Evolutionary conservation across 2,888 invertebrate species (phyloP).

Genomic region (Protophormia terraenovae): DNA sequence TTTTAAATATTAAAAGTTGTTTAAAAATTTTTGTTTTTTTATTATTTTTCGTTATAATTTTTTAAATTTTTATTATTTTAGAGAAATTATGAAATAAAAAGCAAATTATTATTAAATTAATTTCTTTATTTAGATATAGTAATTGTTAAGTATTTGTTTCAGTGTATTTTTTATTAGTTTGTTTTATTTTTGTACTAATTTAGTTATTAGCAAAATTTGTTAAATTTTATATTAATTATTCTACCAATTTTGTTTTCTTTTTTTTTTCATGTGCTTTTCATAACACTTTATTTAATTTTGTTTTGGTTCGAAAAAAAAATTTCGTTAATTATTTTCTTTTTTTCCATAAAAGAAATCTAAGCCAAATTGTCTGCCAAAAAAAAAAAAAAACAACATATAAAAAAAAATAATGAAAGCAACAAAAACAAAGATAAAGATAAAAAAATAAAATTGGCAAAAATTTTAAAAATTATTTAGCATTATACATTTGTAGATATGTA

Average conservation of each 20-base stretch:
- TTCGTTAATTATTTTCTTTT: not conserved
- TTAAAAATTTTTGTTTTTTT: not conserved
- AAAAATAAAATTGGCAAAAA: slow-evolving; percentile 32
- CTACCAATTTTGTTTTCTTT: not conserved
- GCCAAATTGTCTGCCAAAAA: slow-evolving; percentile 41
- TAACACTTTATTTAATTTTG: not conserved
- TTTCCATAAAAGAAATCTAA: slow-evolving; percentile 21
- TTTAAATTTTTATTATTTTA: not conserved
- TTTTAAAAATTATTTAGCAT: not conserved
- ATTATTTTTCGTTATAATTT: not conserved
- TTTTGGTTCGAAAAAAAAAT: not conserved
- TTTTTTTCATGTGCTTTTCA: not conserved
- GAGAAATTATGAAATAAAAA: slow-evolving; percentile 9
- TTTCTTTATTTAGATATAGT: not conserved
- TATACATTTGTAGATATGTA: not conserved
- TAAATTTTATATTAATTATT: not conserved
- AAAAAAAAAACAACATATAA: not conserved
- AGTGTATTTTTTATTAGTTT: not conserved
- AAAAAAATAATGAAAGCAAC: slow-evolving; percentile 11
- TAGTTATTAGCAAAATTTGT: not conserved
- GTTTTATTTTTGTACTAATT: not conserved
- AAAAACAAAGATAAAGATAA: not conserved
- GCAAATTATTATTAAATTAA: not conserved
- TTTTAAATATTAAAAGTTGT: not conserved
- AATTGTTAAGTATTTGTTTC: not conserved